These are phyloP conservation scores for Ommatoiulus sabulosus DNA, from an alignment of 2,888 invertebrate genomes.

Conservation along the genomic window DNA sequence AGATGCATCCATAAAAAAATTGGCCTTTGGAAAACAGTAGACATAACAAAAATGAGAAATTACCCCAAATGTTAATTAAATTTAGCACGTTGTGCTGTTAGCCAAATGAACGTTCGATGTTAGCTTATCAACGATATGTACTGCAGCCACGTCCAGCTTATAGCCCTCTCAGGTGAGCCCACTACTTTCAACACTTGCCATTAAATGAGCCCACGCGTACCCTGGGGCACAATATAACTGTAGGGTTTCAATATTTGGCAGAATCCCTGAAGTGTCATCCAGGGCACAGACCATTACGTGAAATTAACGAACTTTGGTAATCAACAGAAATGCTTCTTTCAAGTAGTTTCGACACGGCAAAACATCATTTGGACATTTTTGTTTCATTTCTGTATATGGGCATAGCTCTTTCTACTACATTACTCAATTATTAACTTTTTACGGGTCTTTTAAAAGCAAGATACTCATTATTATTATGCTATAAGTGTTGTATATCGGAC, in stretches of 20 bases:
- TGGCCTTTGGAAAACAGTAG: neutral
- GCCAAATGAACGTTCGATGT: neutral
- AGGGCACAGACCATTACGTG: neutral
- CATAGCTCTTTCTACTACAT: neutral
- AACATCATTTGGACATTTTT: slow-evolving; percentile 7
- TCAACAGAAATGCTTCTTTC: slow-evolving; percentile 11
- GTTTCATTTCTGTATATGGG: neutral
- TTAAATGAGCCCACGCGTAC: slow-evolving; percentile 8
- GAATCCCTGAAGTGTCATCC: neutral
- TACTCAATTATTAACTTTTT: neutral
- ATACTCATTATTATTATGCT: neutral
- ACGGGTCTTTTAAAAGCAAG: neutral
- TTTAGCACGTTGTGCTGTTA: neutral
- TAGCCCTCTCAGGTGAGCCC: too few species aligned
- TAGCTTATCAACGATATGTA: slow-evolving; percentile 2
- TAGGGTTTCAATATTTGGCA: neutral
- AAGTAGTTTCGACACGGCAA: slow-evolving; percentile 2
- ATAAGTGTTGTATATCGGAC: neutral
- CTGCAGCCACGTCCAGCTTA: neutral
- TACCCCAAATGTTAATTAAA: neutral
- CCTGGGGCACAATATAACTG: neutral
- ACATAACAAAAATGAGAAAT: neutral
- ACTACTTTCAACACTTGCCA: neutral
- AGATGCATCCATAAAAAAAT: neutral
- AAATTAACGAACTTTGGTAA: neutral